These are phyloP conservation scores for Agrotis ipsilon DNA, from an alignment of 2,888 invertebrate species.

Conservation along the genomic window DNA sequence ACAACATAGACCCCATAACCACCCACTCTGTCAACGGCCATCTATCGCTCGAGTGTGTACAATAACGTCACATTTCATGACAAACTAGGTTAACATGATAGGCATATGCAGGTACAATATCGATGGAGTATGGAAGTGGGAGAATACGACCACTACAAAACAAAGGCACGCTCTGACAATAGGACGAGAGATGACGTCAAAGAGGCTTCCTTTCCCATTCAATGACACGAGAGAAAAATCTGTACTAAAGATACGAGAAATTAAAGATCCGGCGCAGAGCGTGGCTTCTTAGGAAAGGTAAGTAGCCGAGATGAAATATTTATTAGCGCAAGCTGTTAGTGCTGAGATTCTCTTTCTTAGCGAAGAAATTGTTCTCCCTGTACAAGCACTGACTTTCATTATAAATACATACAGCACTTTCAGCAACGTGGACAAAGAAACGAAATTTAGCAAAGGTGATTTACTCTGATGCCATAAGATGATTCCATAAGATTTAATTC, in stretches of 20 bases:
- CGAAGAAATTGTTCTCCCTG: slow-evolving; percentile 15
- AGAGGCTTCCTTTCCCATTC: slow-evolving; percentile 66
- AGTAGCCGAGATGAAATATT: slow-evolving; percentile 11
- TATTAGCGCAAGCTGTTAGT: slow-evolving; percentile 16
- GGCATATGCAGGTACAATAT: slow-evolving; percentile 68
- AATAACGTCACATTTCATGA: slow-evolving; percentile 63
- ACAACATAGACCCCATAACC: slow-evolving; percentile 11
- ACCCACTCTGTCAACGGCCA: slow-evolving; percentile 17
- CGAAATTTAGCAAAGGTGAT: neutral
- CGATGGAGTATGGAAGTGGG: slow-evolving; percentile 61
- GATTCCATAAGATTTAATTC: too few species aligned
- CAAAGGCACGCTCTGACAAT: slow-evolving; percentile 72
- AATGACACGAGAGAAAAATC: slow-evolving; percentile 48
- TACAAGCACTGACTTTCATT: slow-evolving; percentile 2
- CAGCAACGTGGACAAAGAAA: slow-evolving; percentile 15
- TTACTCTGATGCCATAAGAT: neutral
- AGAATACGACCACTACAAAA: slow-evolving; percentile 61
- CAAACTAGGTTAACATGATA: slow-evolving; percentile 81
- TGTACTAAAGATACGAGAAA: slow-evolving; percentile 34
- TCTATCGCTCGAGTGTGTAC: slow-evolving; percentile 33
- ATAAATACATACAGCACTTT: slow-evolving; percentile 18
- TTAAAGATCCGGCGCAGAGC: slow-evolving; percentile 24
- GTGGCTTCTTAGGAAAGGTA: slow-evolving; percentile 3
- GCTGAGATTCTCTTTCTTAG: slow-evolving; percentile 7
- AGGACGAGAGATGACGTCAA: slow-evolving; percentile 68